Conservation (phyloP, 2,797 vertebrate genomes). For the Neostethus bicornis region DNA sequence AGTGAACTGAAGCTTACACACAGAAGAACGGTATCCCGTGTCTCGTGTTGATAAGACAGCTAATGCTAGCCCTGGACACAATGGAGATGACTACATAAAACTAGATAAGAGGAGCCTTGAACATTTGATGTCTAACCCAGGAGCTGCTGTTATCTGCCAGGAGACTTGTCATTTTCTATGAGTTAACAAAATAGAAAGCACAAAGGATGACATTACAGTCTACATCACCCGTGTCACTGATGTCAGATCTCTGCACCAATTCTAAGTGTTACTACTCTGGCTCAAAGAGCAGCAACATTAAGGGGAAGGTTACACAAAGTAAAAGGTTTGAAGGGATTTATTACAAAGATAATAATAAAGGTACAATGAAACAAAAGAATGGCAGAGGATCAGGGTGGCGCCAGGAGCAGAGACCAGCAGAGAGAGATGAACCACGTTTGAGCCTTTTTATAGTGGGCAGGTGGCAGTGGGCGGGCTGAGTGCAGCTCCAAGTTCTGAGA, state of each 20-base stretch:
- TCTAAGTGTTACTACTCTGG: too few species aligned
- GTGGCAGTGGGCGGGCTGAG: too few species aligned
- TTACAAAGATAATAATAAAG: too few species aligned
- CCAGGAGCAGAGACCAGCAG: too few species aligned
- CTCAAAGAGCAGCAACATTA: too few species aligned
- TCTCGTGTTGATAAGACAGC: slow-evolving; percentile 41
- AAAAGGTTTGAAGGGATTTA: too few species aligned
- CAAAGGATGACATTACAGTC: not conserved
- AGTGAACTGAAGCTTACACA: slow-evolving; percentile 34
- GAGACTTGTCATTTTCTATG: slow-evolving; percentile 11
- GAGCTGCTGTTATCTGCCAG: slow-evolving; percentile 27
- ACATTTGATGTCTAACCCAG: slow-evolving; percentile 17
- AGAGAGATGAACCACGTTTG: too few species aligned
- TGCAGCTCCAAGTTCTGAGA: too few species aligned
- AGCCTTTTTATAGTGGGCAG: too few species aligned
- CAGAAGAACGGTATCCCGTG: slow-evolving; percentile 37
- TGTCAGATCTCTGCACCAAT: not conserved
- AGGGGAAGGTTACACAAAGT: too few species aligned
- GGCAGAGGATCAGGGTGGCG: too few species aligned
- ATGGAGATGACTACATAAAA: slow-evolving; percentile 38
- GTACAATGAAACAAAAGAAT: too few species aligned
- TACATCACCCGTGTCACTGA: not conserved
- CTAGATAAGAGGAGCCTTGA: slow-evolving; percentile 35
- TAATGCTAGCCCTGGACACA: slow-evolving; percentile 22
- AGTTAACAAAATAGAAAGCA: slow-evolving; percentile 11